phyloP scores from a whole-genome alignment of 2,113 vertebrate genomes.

The Leucosticte australis region DNA sequence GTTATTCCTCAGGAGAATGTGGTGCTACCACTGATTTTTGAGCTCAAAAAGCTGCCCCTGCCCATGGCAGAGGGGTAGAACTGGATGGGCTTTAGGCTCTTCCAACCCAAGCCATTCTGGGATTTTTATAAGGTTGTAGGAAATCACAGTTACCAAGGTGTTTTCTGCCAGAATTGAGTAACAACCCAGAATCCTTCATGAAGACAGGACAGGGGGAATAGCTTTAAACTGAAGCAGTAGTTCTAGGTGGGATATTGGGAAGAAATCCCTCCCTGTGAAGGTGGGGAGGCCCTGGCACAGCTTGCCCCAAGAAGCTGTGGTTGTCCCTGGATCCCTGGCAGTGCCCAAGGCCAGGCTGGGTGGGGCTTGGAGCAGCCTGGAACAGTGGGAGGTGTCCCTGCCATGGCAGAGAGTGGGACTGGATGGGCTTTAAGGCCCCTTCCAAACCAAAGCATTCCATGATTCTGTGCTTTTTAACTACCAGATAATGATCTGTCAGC shows the following conservation, averaged over 20 bases:
- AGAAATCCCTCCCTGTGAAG: background rate
- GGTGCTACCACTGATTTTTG: background rate
- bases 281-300: background rate
- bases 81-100: background rate
- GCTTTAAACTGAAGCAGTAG: background rate
- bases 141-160: background rate
- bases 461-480: background rate
- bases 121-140: background rate
- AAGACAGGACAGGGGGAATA: background rate
- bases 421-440: background rate
- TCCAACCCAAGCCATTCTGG: background rate
- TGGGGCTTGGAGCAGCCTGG: rapidly evolving
- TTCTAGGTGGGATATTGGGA: background rate
- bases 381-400: background rate
- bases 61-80: background rate
- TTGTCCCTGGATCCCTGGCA: background rate
- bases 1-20: background rate
- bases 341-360: background rate
- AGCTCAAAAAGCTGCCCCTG: background rate
- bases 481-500: background rate
- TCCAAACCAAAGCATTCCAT: background rate
- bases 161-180: background rate
- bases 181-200: background rate
- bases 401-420: background rate
- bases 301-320: rapidly evolving